Evolutionary conservation across 1,140 invertebrate genomes (phyloP).

Genomic region (Ectropis grisescens): DNA sequence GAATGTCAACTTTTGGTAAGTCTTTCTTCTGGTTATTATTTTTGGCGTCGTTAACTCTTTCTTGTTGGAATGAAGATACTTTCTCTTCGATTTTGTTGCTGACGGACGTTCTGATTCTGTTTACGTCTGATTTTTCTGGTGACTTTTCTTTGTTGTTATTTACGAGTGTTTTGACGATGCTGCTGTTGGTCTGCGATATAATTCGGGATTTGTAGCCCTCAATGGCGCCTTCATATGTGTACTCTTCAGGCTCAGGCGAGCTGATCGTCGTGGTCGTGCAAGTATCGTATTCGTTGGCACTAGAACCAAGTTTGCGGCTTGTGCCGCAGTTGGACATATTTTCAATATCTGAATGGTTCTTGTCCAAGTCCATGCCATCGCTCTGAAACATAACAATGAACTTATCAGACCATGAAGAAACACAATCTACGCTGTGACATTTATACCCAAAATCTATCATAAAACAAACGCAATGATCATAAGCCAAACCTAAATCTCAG

Average conservation of each 20-base stretch:
- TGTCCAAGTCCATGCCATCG: conserved; percentile 75
- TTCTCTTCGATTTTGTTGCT: conserved; percentile 70
- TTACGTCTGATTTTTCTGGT: conserved; percentile 50
- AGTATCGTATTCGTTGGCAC: conserved; percentile 73
- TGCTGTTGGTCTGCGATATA: conserved; percentile 63
- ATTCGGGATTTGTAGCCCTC: conserved; percentile 85
- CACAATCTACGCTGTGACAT: too few species aligned
- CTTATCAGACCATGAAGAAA: conserved; percentile 5
- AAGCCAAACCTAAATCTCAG: too few species aligned
- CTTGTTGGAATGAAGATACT: conserved; percentile 64
- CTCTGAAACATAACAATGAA: conserved; percentile 71
- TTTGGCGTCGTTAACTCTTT: conserved; percentile 46
- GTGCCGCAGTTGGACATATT: conserved; percentile 63
- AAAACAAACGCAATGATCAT: conserved; percentile 6
- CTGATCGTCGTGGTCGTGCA: conserved; percentile 73
- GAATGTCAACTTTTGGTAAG: conserved; percentile 84
- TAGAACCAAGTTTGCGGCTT: conserved; percentile 62
- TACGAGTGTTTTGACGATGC: conserved; percentile 52
- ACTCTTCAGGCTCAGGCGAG: conserved; percentile 79
- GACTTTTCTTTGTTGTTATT: conserved; percentile 60
- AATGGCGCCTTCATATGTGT: conserved; percentile 89
- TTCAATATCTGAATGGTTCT: conserved; percentile 75
- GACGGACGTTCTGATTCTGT: conserved; percentile 58
- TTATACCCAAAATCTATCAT: too few species aligned
- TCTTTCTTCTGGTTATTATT: conserved; percentile 69